These are phyloP conservation scores for Aptenodytes forsteri DNA, from an alignment of 2,113 vertebrate species.

Conservation along the genomic window DNA sequence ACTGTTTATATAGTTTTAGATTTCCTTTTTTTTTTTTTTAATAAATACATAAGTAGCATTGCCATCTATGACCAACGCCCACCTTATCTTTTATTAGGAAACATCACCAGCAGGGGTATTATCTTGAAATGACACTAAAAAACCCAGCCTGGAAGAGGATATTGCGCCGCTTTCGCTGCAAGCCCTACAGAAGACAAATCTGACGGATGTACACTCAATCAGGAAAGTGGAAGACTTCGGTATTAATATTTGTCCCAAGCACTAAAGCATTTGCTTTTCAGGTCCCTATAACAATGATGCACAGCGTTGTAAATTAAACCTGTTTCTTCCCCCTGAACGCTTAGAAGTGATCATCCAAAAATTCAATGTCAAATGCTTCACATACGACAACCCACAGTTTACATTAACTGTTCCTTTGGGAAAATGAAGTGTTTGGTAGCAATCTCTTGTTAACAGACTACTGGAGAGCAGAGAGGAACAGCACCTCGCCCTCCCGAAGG, in stretches of 20 bases:
- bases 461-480: no score
- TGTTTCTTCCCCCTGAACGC: accelerated
- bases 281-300: accelerated
- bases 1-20: neutral
- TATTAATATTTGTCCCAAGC: neutral
- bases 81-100: neutral
- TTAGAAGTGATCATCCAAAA: neutral
- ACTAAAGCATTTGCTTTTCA: neutral
- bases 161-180: neutral
- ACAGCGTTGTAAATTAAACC: neutral
- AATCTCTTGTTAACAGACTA: neutral
- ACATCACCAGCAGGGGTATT: accelerated
- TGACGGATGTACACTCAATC: neutral
- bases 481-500: accelerated
- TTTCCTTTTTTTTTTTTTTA: neutral
- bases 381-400: neutral
- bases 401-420: neutral
- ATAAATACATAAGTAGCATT: neutral
- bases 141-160: neutral
- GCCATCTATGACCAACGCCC: neutral
- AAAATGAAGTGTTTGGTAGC: neutral
- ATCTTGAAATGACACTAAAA: neutral
- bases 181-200: neutral
- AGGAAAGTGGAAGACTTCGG: neutral
- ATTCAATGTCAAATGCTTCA: neutral